Conservation (phyloP, 92 coral and sea anemone genomes). For the Metridium senile region DNA sequence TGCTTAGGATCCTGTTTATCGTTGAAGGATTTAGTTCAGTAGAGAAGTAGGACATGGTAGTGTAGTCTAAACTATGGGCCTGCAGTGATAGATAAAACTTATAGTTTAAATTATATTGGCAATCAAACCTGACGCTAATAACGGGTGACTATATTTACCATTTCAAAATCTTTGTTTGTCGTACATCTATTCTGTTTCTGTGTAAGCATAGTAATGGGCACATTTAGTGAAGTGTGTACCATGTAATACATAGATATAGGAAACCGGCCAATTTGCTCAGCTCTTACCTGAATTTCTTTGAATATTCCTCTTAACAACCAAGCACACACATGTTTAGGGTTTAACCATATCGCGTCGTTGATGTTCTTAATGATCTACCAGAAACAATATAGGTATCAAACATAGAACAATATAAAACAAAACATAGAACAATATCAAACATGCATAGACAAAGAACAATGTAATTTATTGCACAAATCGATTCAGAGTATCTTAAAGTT, state of each 20-base stretch:
- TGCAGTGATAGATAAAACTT: neutral
- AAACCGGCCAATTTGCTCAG: too few relatives aligned
- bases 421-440: too few relatives aligned
- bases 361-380: conserved; percentile 49
- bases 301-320: conserved; percentile 64
- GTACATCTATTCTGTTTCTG: neutral
- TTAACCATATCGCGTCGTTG: conserved; percentile 39
- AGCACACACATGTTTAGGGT: conserved; percentile 41
- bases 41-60: conserved; percentile 2
- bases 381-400: neutral
- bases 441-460: too few relatives aligned
- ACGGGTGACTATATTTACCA: conserved; percentile 10
- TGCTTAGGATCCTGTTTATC: neutral
- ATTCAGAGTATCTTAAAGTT: neutral
- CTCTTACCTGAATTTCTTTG: conserved; percentile 42
- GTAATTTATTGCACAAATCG: too few relatives aligned
- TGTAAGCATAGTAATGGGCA: too few relatives aligned
- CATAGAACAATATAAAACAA: neutral
- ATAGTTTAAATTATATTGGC: neutral
- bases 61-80: conserved; percentile 19
- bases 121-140: too few relatives aligned
- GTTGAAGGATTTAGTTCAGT: neutral
- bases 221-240: too few relatives aligned
- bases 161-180: conserved; percentile 20
- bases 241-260: too few relatives aligned